Base-by-base conservation (phyloP, 2,888 invertebrate species). In the Heliconius hortense region DNA sequence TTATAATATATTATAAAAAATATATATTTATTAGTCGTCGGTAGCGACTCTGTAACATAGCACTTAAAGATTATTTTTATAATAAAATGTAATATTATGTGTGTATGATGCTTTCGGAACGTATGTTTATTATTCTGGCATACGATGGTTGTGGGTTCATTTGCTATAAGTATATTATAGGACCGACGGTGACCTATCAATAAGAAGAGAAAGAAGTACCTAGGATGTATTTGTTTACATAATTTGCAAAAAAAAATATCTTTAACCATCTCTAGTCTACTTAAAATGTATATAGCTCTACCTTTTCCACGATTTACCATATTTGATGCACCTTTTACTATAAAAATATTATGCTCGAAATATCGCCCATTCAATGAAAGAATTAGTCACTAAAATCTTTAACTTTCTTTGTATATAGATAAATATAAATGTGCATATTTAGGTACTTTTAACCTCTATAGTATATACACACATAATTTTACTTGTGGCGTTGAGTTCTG, bases 31-130 rank as follows among this genome's bases (percentile, higher is more conserved):
- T 24, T 66, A 39, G 28, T 53, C 21, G 48, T 68, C 67, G 35
- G 43, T 11, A 67, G 21, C 48, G 21, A 68, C 28, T 53, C 5
- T 26, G 26, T 53, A 31, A 68, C 53, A 18, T 53, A 31, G 53
- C 68, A 69, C 31, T 69, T 69, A 8, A 31, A 69, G 53, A 31
- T 53, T 69, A 69, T 69, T 69, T 69, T 69, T 69, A 31, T 69
- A 69, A 28, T 53, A 39, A 66, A 64, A 24, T 53, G 53, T 53
- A 21, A 10, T 53, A 53, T 53, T 13, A 24, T 66, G n/a, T 24
- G 35, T 35, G n/a, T n/a, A n/a, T 62, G 28, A 62, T 4, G 35
- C 64, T 35, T 64, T 64, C 21, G 4, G 10, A 4, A 15, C 24
- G 7, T 24, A 24, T 66, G 5, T 35, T 13, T 11, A 24, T 1